Evolutionary conservation across 2,113 vertebrate species (phyloP).

Genomic region (Prolemur simus): DNA sequence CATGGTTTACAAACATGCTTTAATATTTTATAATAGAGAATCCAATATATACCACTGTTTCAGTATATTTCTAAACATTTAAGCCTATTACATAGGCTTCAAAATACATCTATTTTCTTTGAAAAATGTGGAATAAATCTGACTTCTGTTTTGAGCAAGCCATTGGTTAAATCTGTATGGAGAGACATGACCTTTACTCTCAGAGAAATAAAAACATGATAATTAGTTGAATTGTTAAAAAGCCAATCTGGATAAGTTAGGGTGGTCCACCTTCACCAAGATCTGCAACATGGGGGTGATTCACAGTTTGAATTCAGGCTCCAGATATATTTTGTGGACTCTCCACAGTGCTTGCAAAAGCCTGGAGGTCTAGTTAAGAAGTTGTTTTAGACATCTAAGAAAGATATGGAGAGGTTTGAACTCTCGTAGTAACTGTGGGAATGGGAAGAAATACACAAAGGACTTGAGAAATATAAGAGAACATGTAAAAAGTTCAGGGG

Average conservation of each 20-base stretch:
- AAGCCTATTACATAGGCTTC: background rate
- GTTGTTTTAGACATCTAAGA: background rate
- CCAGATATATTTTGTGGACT: background rate
- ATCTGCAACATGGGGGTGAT: background rate
- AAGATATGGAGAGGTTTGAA: background rate
- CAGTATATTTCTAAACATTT: background rate
- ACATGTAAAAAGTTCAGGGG: background rate
- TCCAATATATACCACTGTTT: background rate
- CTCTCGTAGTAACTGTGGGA: background rate
- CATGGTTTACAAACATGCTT: background rate
- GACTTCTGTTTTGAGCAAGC: background rate
- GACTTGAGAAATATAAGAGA: background rate
- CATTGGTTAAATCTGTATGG: background rate
- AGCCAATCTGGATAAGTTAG: background rate
- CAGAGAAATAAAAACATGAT: background rate
- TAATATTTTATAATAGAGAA: background rate
- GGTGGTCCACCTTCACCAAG: background rate
- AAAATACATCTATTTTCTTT: slow-evolving; percentile 5
- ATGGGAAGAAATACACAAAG: background rate
- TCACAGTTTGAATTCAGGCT: background rate
- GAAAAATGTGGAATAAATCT: background rate
- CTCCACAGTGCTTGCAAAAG: background rate
- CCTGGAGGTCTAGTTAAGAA: background rate
- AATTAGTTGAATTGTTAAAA: background rate
- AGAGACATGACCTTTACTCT: background rate